Evolutionary conservation across 2,113 vertebrate genomes (phyloP).

Genomic region (Chiloscyllium plagiosum): DNA sequence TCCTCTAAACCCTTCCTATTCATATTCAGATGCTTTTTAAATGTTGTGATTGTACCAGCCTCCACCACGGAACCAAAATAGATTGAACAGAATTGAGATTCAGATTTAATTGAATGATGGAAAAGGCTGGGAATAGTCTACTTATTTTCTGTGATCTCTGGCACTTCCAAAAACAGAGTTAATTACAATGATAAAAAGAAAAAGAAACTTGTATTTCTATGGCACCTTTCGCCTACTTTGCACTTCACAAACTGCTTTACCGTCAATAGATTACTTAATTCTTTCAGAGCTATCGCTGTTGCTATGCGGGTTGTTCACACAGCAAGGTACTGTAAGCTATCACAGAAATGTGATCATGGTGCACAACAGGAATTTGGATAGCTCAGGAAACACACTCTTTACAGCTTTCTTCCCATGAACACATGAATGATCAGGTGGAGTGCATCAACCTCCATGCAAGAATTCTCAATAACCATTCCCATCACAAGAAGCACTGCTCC

Average conservation of each 20-base stretch:
- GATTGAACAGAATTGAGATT: not conserved
- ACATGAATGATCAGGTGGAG: not conserved
- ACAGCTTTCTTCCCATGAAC: not conserved
- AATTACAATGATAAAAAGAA: not conserved
- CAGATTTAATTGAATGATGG: not conserved
- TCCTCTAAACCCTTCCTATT: no score
- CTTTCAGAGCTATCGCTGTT: not conserved
- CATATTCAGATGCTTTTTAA: no score
- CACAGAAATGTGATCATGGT: not conserved
- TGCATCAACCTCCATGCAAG: not conserved
- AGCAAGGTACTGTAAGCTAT: not conserved
- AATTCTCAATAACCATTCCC: not conserved
- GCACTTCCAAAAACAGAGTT: not conserved
- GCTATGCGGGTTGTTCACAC: not conserved
- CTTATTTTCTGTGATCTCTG: not conserved
- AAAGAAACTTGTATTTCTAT: not conserved
- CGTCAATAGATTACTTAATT: not conserved
- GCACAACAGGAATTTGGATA: not conserved
- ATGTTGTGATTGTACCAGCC: no score
- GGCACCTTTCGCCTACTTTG: not conserved
- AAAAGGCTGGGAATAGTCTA: not conserved
- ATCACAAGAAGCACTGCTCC: not conserved
- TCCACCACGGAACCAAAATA: not conserved
- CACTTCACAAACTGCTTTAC: not conserved
- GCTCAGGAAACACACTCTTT: not conserved